These are phyloP conservation scores for Drosophila paulistorum DNA, from an alignment of 1,140 invertebrate species.

Conservation along the genomic window DNA sequence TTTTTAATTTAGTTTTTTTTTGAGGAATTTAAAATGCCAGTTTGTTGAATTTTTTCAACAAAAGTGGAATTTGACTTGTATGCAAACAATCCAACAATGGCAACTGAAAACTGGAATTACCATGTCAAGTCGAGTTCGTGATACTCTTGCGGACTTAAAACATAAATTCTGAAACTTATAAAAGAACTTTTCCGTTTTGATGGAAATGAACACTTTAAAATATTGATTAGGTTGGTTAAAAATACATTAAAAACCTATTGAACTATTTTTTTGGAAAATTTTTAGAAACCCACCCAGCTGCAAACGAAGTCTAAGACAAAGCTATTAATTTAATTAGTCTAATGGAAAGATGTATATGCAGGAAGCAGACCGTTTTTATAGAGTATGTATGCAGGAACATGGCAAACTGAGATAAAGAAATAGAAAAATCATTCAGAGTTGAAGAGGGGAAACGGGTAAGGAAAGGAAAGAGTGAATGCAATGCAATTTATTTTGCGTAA, in stretches of 20 bases:
- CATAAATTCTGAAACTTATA: no score
- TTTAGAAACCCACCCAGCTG: no score
- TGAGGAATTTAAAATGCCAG: conserved; percentile 23
- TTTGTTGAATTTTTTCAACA: conserved; percentile 24
- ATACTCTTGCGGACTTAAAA: background rate
- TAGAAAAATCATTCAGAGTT: conserved; percentile 29
- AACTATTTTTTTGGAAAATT: no score
- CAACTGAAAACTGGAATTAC: background rate
- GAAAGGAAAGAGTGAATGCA: conserved; percentile 38
- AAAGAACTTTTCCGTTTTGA: no score
- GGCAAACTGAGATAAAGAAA: background rate
- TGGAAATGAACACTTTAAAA: no score
- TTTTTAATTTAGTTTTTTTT: background rate
- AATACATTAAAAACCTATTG: no score
- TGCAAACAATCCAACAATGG: conserved; percentile 48
- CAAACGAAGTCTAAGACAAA: background rate
- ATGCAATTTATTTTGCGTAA: conserved; percentile 71
- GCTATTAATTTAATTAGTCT: no score
- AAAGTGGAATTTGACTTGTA: conserved; percentile 16
- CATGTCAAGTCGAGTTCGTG: background rate
- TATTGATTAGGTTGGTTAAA: no score
- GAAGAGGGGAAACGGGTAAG: conserved; percentile 8
- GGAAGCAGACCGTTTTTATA: background rate
- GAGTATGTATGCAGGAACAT: background rate
- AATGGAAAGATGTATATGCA: background rate